A percentile compares a stretch with the other conserved stretches of the same genome.
phyloP scores from a whole-genome alignment of 2,113 vertebrate genomes.

The Bubo bubo region DNA sequence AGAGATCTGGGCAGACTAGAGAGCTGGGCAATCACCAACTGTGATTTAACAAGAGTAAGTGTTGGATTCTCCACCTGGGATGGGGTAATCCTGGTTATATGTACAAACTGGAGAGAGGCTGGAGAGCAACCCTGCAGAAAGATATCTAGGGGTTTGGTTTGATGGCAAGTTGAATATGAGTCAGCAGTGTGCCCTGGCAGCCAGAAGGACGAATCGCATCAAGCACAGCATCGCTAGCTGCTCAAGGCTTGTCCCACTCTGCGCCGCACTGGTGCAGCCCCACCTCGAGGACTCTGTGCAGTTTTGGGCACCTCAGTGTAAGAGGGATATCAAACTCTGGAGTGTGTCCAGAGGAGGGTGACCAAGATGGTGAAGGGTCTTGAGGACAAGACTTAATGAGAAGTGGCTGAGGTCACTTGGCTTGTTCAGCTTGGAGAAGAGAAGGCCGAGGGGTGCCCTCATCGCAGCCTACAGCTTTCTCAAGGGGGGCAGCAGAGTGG shows the following conservation, averaged over 20 bases:
- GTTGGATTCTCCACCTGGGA: no score
- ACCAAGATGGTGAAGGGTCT: not conserved
- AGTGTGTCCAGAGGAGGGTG: no score
- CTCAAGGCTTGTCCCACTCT: not conserved
- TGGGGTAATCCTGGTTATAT: not conserved
- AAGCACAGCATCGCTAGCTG: not conserved
- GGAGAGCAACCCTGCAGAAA: no score
- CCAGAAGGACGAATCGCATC: not conserved
- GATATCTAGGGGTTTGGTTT: not conserved
- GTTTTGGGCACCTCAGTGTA: not conserved
- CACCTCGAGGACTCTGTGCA: not conserved
- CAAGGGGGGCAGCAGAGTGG: not conserved
- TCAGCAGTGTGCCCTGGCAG: not conserved
- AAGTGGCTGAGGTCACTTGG: no score
- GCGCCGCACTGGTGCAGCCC: not conserved
- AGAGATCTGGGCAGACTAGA: no score
- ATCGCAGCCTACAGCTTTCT: not conserved
- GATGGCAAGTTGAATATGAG: not conserved
- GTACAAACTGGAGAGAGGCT: no score
- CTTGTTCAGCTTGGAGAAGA: no score
- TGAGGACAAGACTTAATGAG: no score
- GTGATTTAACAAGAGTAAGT: no score
- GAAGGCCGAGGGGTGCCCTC: not conserved
- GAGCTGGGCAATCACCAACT: no score
- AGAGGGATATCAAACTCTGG: not conserved